Evolutionary conservation across 2,888 invertebrate species (phyloP), one percentile per base, ranked within the genome.

Genomic region (Ennomos quercinarius): DNA sequence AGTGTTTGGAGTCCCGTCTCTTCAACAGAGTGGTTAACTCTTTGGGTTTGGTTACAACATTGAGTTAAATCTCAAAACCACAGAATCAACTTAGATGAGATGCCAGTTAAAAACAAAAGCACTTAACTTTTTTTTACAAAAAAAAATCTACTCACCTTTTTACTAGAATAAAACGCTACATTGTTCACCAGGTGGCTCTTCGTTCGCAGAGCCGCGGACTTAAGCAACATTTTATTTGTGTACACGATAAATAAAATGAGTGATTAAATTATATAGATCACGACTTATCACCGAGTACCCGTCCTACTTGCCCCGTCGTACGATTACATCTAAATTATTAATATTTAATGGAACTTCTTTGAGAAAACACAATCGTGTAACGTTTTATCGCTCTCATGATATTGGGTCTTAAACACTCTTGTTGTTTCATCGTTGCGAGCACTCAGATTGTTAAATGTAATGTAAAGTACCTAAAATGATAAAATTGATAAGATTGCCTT

Each of bases 141-240:
- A 45, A 11, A 27, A 42, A 43, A 8, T 27, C 27, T 10, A 57
- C 83, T 75, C 74, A 89, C 89, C 85, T 83, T 86, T 8, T 81
- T 66, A 11, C 87, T 80, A 1, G 91, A 91, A 76, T 83, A 89
- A 64, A 74, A 83, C 36, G 83, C 79, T 36, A 86, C 71, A 68
- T 82, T 82, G 68, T 81, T 85, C 53, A 84, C 63, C 37, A 81
- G 71, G 47, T 77, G 74, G 58, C 80, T 80, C 78, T 75, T 86
- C 64, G 78, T 64, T 8, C 85, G 85, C 66, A 88, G 77, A 76
- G 77, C 76, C 66, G 83, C 80, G 3, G 86, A 76, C 74, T 83
- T 89, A 60, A 82, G 80, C 66, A 88, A 83, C 91, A 91, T 90
- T 75, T 41, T 59, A 10, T 27, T 42, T 52, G 8, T 40, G 36